Evolutionary conservation across 2,888 invertebrate species (phyloP).

Genomic region (Anthrax anthrax): DNA sequence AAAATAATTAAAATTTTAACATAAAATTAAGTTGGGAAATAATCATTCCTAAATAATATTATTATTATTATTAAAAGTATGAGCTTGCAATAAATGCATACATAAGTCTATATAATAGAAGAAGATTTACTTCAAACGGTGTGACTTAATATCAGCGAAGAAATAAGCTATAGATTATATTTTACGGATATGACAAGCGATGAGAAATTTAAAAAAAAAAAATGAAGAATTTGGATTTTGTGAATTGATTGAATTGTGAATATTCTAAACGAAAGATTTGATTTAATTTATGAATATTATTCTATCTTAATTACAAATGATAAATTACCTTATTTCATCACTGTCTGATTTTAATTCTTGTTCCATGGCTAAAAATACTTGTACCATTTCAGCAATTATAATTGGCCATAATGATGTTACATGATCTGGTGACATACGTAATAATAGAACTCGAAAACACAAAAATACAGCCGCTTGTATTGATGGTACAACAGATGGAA

Average conservation of each 20-base stretch:
- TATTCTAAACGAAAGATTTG: no score
- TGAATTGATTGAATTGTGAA: no score
- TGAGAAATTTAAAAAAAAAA: neutral
- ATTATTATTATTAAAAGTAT: no score
- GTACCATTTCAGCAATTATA: constrained; percentile 80
- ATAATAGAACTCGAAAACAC: constrained; percentile 71
- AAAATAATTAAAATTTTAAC: no score
- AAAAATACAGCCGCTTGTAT: constrained; percentile 77
- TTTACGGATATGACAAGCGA: constrained; percentile 1
- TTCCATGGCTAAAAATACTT: constrained; percentile 74
- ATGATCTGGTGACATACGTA: constrained; percentile 71
- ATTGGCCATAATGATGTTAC: constrained; percentile 84
- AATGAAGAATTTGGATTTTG: no score
- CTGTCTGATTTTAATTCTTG: constrained; percentile 63
- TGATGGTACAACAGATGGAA: constrained; percentile 54
- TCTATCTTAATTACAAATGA: neutral
- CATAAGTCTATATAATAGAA: no score
- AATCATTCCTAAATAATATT: no score
- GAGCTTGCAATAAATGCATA: no score
- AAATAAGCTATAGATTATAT: no score
- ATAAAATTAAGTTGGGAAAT: no score
- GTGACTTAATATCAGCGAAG: no score
- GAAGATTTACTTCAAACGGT: no score
- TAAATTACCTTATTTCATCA: constrained; percentile 56
- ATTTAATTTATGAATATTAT: neutral